Base-by-base conservation (phyloP, 2,888 invertebrate species). In the Lycaena phlaeas region DNA sequence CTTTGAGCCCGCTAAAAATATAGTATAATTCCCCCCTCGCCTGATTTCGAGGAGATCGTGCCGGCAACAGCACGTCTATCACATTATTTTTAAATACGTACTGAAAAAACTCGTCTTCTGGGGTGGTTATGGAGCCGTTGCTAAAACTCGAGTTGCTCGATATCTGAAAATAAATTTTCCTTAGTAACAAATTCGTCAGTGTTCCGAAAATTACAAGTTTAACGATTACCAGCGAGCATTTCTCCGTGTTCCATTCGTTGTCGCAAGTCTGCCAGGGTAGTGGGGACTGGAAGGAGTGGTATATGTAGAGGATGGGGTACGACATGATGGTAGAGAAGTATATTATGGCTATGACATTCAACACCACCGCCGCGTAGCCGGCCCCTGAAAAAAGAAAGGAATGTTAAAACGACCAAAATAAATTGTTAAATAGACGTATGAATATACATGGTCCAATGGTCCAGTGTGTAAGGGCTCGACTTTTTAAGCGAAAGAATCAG, bases 251-350 rank as follows among this genome's bases (percentile, higher is more conserved):
- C 96, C 96, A 97, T 27, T 87, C 63, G 76, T 95, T 92, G 51
- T 87, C 77, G 61, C 95, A 95, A 49, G 86, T 84, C 36, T 89
- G 84, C 95, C 95, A 95, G 5, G 95, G 94, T 31, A 95, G 73
- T 34, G 86, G 86, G 14, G 77, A 67, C 40, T 72, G 81, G 50
- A 93, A 87, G 10, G 92, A 90, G 66, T 91, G 89, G 52, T 87
- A 88, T 25, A 96, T 82, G 75, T 94, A 96, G 51, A 92, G 87
- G 30, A 96, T 63, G 0, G 95, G 94, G 86, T 95, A 96, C 0
- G 95, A 87, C 64, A 95, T 89, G 30, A 96, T 90, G 1, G 94
- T 90, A 42, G 94, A 92, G 74, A 95, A 96, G 72, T 95, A 96
- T 49, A 88, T 88, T 40, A 92, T 90, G 41, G 92, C 89, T 72